Conservation (phyloP, 2,888 invertebrate genomes). For the Lissonota sp. region DNA sequence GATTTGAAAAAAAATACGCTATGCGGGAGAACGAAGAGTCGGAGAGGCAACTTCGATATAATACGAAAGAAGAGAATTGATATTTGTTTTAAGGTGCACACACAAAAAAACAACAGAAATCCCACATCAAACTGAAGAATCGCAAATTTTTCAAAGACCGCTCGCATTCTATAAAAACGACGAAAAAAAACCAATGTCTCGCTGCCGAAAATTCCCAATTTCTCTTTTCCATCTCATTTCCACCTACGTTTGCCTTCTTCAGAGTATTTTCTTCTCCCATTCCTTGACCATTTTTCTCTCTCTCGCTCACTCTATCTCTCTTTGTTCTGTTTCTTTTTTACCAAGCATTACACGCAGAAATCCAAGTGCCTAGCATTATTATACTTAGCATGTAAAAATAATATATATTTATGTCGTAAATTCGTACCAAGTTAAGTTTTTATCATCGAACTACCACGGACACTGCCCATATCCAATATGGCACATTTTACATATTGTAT, state of each 20-base stretch:
- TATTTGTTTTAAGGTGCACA: conserved; percentile 9
- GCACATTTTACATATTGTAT: conserved; percentile 81
- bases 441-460: conserved; percentile 73
- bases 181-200: conserved; percentile 13
- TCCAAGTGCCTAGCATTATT: conserved; percentile 68
- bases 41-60: conserved; percentile 10
- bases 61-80: conserved; percentile 27
- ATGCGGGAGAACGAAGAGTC: conserved; percentile 28
- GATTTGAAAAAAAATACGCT: conserved; percentile 12
- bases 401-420: conserved; percentile 76
- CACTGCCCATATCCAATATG: conserved; percentile 81
- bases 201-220: conserved; percentile 26
- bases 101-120: no score
- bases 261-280: conserved; percentile 42
- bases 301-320: conserved; percentile 23
- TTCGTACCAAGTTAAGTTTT: conserved; percentile 76
- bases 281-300: conserved; percentile 34
- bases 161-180: conserved; percentile 32
- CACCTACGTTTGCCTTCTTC: conserved; percentile 13
- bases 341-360: conserved; percentile 55
- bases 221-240: conserved; percentile 53
- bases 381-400: conserved; percentile 78
- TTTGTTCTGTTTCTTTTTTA: conserved; percentile 21
- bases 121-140: no score
- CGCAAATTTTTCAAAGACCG: neutral